Conservation (phyloP, 2,113 vertebrate species). For the Eptesicus fuscus region DNA sequence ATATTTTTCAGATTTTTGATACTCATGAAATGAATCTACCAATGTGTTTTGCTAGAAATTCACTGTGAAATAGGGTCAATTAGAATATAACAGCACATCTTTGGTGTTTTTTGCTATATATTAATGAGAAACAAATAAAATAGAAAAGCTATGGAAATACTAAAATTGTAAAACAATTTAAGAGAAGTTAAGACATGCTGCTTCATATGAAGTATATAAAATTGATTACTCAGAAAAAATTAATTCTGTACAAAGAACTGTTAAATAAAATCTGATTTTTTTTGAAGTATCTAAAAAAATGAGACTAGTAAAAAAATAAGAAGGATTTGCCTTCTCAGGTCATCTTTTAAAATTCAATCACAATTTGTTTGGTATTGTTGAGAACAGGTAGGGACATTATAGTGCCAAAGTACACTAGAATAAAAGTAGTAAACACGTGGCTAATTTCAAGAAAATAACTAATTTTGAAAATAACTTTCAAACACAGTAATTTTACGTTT, state of each 20-base stretch:
- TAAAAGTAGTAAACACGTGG: background rate
- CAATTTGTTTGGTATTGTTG: background rate
- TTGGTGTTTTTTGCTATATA: background rate
- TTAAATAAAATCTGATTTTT: background rate
- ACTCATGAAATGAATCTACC: slow-evolving; percentile 60
- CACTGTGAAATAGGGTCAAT: slow-evolving; percentile 37
- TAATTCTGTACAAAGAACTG: background rate
- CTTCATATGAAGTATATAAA: background rate
- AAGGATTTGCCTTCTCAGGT: background rate
- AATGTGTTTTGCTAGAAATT: slow-evolving; percentile 34
- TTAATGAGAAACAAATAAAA: background rate
- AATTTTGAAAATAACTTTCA: slow-evolving; percentile 26
- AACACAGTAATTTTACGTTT: background rate
- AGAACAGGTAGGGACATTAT: background rate
- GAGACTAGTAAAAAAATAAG: background rate
- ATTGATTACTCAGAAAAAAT: background rate
- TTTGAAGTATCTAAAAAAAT: background rate
- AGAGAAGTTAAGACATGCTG: background rate
- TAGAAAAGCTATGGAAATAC: background rate
- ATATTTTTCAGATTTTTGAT: slow-evolving; percentile 70
- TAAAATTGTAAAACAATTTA: background rate
- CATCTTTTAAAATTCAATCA: background rate
- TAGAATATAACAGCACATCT: background rate
- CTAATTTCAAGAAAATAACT: slow-evolving; percentile 3
- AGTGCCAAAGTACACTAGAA: background rate